Conservation (phyloP, 2,888 invertebrate species). For the Lymantria monacha region DNA sequence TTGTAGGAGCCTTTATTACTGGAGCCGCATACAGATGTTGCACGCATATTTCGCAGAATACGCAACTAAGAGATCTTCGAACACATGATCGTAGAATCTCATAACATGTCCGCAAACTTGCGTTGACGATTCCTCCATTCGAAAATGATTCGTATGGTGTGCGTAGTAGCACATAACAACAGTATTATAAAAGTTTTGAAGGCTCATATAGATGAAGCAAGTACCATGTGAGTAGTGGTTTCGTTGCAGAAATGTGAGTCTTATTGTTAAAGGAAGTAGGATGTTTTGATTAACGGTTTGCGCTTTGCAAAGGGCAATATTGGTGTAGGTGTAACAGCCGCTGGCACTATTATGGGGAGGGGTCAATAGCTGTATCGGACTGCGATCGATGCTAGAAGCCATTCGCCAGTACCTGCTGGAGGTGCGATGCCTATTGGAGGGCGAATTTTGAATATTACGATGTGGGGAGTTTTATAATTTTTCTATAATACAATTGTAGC, state of each 20-base stretch:
- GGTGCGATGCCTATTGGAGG: slow-evolving; percentile 40
- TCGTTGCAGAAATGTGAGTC: slow-evolving; percentile 26
- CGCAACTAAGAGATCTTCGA: slow-evolving; percentile 18
- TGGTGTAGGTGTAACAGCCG: slow-evolving; percentile 42
- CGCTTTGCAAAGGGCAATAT: slow-evolving; percentile 38
- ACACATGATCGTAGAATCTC: slow-evolving; percentile 26
- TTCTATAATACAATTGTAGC: too few relatives aligned
- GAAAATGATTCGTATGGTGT: slow-evolving; percentile 30
- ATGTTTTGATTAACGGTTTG: slow-evolving; percentile 26
- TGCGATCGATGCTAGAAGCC: slow-evolving; percentile 64
- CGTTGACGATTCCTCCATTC: slow-evolving; percentile 19
- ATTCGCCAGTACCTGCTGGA: slow-evolving; percentile 50
- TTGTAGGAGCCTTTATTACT: slow-evolving; percentile 11
- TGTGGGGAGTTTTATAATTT: too few relatives aligned
- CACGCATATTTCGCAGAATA: slow-evolving; percentile 20
- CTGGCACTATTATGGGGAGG: slow-evolving; percentile 51
- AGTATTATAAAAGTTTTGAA: slow-evolving; percentile 38
- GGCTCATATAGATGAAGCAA: slow-evolving; percentile 9
- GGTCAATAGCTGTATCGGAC: slow-evolving; percentile 63
- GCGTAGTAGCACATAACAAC: slow-evolving; percentile 24
- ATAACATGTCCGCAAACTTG: slow-evolving; percentile 27
- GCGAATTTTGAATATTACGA: slow-evolving; percentile 26
- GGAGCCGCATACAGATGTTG: slow-evolving; percentile 34
- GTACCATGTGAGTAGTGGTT: slow-evolving; percentile 17
- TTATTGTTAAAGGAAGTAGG: slow-evolving; percentile 25